Evolutionary conservation across 2,113 vertebrate genomes (phyloP).

Genomic region (Cyanoramphus novaezelandiae): DNA sequence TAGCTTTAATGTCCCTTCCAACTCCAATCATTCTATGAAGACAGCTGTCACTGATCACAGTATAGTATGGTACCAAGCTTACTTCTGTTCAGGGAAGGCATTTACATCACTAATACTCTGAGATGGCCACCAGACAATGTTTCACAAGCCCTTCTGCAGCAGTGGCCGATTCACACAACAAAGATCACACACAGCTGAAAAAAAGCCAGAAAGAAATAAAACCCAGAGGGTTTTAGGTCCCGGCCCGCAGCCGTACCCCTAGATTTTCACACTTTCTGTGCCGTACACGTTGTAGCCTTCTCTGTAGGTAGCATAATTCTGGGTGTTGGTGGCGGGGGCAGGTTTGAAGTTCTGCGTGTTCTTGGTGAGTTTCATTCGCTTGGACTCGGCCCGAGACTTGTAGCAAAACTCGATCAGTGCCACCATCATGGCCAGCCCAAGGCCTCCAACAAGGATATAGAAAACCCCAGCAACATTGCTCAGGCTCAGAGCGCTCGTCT

Average conservation of each 20-base stretch:
- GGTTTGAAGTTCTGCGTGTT: conserved; percentile 99
- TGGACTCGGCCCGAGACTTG: conserved; percentile 98
- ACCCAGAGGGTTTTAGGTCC: conserved; percentile 14
- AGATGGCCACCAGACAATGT: neutral
- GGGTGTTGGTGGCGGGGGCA: conserved; percentile 93
- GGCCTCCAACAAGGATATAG: conserved; percentile 99
- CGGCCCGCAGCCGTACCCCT: conserved; percentile 84
- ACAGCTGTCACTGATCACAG: neutral
- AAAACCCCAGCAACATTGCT: conserved; percentile 99
- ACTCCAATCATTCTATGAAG: neutral
- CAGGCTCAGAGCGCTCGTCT: conserved; percentile 99
- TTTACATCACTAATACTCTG: neutral
- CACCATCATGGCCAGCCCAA: conserved; percentile 99
- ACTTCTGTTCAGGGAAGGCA: neutral
- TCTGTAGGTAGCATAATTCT: conserved; percentile 99
- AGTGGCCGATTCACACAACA: neutral
- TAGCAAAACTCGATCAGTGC: conserved; percentile 99
- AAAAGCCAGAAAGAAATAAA: neutral
- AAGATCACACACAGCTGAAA: neutral
- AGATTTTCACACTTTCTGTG: conserved; percentile 99
- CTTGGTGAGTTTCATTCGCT: conserved; percentile 99
- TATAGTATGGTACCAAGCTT: neutral
- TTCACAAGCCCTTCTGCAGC: neutral
- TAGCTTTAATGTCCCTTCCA: neutral
- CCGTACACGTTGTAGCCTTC: conserved; percentile 99